These are phyloP conservation scores for Lissonota sp. DNA, from an alignment of 2,888 invertebrate species.

Conservation along the genomic window DNA sequence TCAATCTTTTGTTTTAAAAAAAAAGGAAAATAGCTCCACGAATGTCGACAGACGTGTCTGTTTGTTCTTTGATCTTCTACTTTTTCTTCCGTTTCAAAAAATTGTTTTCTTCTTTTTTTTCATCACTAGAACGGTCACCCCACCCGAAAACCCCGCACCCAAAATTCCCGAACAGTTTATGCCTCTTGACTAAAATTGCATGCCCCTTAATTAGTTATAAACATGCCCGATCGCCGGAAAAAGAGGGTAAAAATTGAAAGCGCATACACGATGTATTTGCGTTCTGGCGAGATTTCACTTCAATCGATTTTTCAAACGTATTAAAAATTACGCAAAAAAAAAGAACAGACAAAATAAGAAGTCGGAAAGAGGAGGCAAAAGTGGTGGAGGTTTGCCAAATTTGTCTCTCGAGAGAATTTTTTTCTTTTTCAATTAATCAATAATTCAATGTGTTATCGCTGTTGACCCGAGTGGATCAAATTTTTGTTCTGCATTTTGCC, in stretches of 20 bases:
- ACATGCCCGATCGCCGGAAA: constrained; percentile 55
- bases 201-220: constrained; percentile 47
- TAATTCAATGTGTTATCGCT: constrained; percentile 15
- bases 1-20: constrained; percentile 53
- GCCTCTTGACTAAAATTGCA: constrained; percentile 49
- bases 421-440: constrained; percentile 32
- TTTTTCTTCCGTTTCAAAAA: too few species aligned
- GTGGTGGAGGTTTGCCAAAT: constrained; percentile 46
- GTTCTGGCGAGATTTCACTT: constrained; percentile 51
- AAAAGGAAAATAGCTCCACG: constrained; percentile 52
- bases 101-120: constrained; percentile 40
- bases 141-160: constrained; percentile 48
- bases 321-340: constrained; percentile 5
- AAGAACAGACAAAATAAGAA: constrained; percentile 53
- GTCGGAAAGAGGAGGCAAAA: constrained; percentile 53
- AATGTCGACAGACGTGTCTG: constrained; percentile 52
- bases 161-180: constrained; percentile 39
- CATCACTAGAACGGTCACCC: constrained; percentile 55
- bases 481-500: neutral
- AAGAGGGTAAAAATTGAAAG: constrained; percentile 50
- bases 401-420: constrained; percentile 31
- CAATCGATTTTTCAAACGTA: constrained; percentile 37
- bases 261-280: constrained; percentile 20
- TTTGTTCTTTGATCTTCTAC: constrained; percentile 14
- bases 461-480: neutral